phyloP scores from a whole-genome alignment of 2,888 invertebrate species.

The Melanotus villosus region DNA sequence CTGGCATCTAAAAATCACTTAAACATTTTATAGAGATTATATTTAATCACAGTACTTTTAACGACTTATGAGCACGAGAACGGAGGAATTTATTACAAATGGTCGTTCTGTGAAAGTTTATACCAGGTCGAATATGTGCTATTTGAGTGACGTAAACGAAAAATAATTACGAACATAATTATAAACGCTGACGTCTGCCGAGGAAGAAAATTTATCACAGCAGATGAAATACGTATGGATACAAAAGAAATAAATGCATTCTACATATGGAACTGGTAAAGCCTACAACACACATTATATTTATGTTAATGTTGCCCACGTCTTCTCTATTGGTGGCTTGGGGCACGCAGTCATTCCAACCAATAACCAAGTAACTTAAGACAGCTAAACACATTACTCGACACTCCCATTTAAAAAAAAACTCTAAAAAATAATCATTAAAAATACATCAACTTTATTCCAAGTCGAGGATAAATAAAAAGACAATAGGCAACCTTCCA shows the following conservation, averaged over 20 bases:
- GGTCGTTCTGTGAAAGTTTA: neutral
- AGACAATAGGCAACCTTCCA: slow-evolving; percentile 35
- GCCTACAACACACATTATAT: slow-evolving; percentile 35
- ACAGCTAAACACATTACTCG: slow-evolving; percentile 42
- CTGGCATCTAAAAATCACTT: no score
- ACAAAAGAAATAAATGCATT: neutral
- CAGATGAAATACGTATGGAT: neutral
- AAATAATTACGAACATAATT: neutral
- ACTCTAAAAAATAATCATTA: slow-evolving; percentile 49
- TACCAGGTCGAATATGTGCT: neutral
- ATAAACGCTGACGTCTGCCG: neutral
- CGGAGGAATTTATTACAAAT: no score
- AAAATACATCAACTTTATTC: slow-evolving; percentile 51
- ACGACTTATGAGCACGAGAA: no score
- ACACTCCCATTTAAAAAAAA: slow-evolving; percentile 50
- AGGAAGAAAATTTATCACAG: neutral
- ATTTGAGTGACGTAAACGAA: neutral
- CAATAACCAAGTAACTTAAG: slow-evolving; percentile 52
- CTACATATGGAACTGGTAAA: slow-evolving; percentile 9
- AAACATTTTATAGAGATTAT: no score
- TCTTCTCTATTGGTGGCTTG: slow-evolving; percentile 54
- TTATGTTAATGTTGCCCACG: slow-evolving; percentile 36
- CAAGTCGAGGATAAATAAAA: slow-evolving; percentile 41
- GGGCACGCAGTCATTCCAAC: slow-evolving; percentile 54
- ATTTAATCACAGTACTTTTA: no score